Evolutionary conservation across 1,140 invertebrate species (phyloP).

Genomic region (Drosophila triauraria): DNA sequence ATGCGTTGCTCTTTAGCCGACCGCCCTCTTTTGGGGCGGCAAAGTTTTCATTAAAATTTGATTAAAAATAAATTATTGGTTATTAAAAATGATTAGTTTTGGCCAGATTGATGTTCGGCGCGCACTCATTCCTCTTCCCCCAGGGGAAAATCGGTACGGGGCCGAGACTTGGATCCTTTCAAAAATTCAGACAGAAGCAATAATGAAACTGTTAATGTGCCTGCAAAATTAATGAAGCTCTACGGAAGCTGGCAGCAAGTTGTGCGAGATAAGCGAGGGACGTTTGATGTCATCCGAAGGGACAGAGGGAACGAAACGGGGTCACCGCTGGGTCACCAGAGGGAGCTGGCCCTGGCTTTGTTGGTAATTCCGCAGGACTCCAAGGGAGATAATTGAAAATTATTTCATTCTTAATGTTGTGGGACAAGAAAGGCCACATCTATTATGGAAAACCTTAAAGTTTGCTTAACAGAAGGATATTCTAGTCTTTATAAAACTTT

Average conservation of each 20-base stretch:
- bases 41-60: slow-evolving; percentile 81
- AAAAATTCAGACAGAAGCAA: slow-evolving; percentile 51
- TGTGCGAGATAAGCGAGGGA: slow-evolving; percentile 25
- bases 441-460: slow-evolving; percentile 30
- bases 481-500: background rate
- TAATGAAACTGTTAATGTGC: slow-evolving; percentile 79
- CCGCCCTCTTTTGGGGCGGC: slow-evolving; percentile 46
- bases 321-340: slow-evolving; percentile 4
- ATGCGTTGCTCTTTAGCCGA: slow-evolving; percentile 41
- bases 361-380: slow-evolving; percentile 12
- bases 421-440: slow-evolving; percentile 28
- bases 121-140: slow-evolving; percentile 1
- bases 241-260: slow-evolving; percentile 41
- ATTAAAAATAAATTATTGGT: slow-evolving; percentile 84
- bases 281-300: slow-evolving; percentile 19
- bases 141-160: background rate
- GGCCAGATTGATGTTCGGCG: slow-evolving; percentile 43
- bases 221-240: slow-evolving; percentile 60
- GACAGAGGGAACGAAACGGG: background rate
- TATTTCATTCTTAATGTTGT: slow-evolving; percentile 30
- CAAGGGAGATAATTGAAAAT: slow-evolving; percentile 41
- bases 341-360: background rate
- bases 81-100: slow-evolving; percentile 84
- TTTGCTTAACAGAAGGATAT: background rate
- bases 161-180: slow-evolving; percentile 7